Percentiles rank a stretch among this genome's conserved stretches.
phyloP scores from a whole-genome alignment of 2,888 invertebrate genomes.

The Drosophila birchii region DNA sequence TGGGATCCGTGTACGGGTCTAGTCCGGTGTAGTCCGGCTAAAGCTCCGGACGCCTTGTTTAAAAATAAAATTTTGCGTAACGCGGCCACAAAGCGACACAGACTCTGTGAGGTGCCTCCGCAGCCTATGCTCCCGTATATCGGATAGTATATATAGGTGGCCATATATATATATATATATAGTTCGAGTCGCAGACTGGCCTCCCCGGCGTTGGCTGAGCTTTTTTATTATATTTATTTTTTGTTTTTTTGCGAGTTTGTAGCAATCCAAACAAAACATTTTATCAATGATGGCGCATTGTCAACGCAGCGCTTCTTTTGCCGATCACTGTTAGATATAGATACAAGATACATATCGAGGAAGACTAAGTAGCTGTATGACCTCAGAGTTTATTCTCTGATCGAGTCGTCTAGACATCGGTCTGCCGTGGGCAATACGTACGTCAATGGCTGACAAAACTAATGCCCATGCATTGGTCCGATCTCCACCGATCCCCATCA shows the following conservation, averaged over 20 bases:
- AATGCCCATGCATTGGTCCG: constrained; percentile 52
- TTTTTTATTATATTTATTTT: constrained; percentile 1
- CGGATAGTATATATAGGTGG: constrained; percentile 26
- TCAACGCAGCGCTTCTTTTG: constrained; percentile 37
- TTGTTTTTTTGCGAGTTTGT: constrained; percentile 34
- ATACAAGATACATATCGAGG: constrained; percentile 9
- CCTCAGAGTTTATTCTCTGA: constrained; percentile 67
- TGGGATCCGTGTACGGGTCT: constrained; percentile 48
- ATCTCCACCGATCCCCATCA: constrained; percentile 26
- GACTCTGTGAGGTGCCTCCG: constrained; percentile 39
- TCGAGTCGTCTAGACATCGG: constrained; percentile 74
- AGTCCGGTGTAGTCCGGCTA: constrained; percentile 57
- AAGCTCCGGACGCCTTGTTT: constrained; percentile 79
- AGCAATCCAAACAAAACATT: constrained; percentile 48
- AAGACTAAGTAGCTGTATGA: constrained; percentile 61
- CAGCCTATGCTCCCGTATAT: constrained; percentile 56
- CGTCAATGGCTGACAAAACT: constrained; percentile 62
- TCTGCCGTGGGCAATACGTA: constrained; percentile 61
- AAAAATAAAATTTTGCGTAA: constrained; percentile 84
- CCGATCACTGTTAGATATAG: constrained; percentile 5
- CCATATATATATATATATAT: constrained; percentile 21
- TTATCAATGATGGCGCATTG: constrained; percentile 61
- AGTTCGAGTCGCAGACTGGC: constrained; percentile 57
- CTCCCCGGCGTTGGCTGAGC: constrained; percentile 64
- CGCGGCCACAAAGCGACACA: constrained; percentile 60